phyloP scores from a whole-genome alignment of 2,888 invertebrate genomes.

The Acleris holmiana region DNA sequence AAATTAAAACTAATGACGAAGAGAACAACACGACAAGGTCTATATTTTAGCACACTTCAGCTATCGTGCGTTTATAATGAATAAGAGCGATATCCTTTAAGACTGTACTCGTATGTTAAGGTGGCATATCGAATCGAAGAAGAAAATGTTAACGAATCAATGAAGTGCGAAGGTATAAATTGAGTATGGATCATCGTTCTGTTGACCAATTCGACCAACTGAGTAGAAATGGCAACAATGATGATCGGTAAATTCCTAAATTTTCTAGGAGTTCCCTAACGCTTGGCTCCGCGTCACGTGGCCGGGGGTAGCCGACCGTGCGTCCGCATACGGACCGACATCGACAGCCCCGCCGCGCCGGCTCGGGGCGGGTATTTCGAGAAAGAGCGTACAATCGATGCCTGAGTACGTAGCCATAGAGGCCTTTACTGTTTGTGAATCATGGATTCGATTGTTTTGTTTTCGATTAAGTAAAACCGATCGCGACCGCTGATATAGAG shows the following conservation, averaged over 20 bases:
- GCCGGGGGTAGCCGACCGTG: conserved; percentile 29
- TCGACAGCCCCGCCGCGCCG: conserved; percentile 6
- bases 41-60: too few species aligned
- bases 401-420: conserved; percentile 31
- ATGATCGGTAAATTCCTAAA: conserved; percentile 16
- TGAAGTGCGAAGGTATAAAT: too few species aligned
- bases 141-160: too few species aligned
- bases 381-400: conserved; percentile 48
- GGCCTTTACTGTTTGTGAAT: conserved; percentile 47
- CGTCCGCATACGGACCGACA: conserved; percentile 15
- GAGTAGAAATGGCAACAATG: not conserved
- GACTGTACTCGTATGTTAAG: too few species aligned
- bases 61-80: too few species aligned
- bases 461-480: conserved; percentile 53
- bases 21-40: too few species aligned
- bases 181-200: too few species aligned
- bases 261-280: conserved; percentile 10
- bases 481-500: conserved; percentile 37
- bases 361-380: conserved; percentile 40
- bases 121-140: too few species aligned
- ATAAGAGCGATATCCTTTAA: too few species aligned
- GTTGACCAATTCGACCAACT: not conserved
- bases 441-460: conserved; percentile 54
- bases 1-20: too few species aligned
- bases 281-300: conserved; percentile 18